Evolutionary conservation across 2,797 vertebrate species (phyloP).

Genomic region (Pipistrellus pipistrellus): DNA sequence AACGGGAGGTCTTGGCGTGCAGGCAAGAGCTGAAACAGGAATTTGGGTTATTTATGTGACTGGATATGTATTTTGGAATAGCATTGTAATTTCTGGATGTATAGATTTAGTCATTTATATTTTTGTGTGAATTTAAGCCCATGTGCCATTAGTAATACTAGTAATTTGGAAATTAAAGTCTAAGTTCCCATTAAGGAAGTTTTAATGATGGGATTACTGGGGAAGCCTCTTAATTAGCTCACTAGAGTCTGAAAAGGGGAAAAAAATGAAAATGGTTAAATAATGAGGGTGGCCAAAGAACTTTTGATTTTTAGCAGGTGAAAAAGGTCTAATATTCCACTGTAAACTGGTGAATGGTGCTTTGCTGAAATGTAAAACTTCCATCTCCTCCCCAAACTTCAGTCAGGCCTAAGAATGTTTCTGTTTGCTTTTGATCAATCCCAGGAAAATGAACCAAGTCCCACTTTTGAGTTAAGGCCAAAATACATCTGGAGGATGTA

Average conservation of each 20-base stretch:
- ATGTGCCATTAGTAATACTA: background rate
- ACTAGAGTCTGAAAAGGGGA: no score
- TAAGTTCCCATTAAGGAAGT: background rate
- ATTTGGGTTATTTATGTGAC: background rate
- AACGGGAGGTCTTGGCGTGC: rapidly evolving
- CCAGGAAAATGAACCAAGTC: background rate
- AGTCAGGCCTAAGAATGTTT: background rate
- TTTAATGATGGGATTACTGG: background rate
- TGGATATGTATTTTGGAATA: background rate
- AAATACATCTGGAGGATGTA: background rate
- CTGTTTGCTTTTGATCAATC: background rate
- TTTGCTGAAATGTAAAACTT: background rate
- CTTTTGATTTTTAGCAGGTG: background rate
- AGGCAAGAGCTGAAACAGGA: background rate
- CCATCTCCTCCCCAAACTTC: background rate
- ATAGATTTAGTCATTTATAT: background rate
- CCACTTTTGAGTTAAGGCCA: background rate
- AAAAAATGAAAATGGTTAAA: background rate
- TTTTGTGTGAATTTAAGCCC: background rate
- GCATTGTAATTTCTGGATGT: background rate
- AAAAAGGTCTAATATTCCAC: no score
- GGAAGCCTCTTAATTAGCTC: background rate
- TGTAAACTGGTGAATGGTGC: background rate
- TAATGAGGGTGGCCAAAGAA: background rate
- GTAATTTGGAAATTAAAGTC: background rate